These are phyloP conservation scores for Asarcornis scutulata DNA, from an alignment of 2,113 vertebrate species.

Conservation along the genomic window DNA sequence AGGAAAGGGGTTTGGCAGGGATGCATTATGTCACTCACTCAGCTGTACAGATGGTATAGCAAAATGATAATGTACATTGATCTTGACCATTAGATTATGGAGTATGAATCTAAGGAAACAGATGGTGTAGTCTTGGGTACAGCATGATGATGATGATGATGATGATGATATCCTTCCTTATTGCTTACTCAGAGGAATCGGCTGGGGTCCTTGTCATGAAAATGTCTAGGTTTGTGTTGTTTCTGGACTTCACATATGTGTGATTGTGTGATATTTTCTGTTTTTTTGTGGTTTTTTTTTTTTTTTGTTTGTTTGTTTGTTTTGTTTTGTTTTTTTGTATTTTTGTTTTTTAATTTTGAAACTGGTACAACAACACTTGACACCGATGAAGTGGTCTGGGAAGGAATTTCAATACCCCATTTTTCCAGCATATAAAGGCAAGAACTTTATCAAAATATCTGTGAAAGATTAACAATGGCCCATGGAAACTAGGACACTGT, in stretches of 20 bases:
- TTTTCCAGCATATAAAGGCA: not conserved
- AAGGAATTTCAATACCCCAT: not conserved
- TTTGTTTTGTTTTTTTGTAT: not conserved
- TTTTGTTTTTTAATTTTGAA: not conserved
- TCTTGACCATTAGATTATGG: not conserved
- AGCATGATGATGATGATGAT: not conserved
- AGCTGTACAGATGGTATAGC: not conserved
- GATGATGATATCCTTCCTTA: not conserved
- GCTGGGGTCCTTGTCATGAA: not conserved
- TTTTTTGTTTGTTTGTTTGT: too few relatives aligned
- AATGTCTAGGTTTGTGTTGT: not conserved
- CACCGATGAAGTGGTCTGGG: not conserved
- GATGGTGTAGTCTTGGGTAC: not conserved
- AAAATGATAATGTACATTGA: not conserved
- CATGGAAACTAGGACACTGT: not conserved
- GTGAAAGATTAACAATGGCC: not conserved
- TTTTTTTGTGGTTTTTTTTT: not conserved
- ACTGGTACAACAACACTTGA: not conserved
- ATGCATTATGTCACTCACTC: not conserved
- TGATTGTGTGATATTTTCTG: not conserved
- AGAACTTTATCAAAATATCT: not conserved
- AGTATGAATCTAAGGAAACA: conserved; percentile 6
- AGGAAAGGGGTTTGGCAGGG: not conserved
- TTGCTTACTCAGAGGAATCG: not conserved
- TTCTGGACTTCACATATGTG: not conserved